Conservation (phyloP, 2,797 vertebrate species). For the Scyliorhinus canicula region DNA sequence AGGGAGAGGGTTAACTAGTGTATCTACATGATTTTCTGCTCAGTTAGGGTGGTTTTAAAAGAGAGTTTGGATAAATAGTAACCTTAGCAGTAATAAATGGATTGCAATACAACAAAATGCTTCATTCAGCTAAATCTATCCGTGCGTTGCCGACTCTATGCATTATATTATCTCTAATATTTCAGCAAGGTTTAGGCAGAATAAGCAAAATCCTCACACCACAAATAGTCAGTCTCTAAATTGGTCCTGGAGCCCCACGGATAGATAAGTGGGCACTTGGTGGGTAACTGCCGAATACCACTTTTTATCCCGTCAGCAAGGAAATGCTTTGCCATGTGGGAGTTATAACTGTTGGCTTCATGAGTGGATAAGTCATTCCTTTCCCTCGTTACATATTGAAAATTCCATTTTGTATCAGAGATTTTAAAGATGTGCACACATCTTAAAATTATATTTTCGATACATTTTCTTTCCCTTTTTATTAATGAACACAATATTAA, state of each 20-base stretch:
- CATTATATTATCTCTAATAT: constrained; percentile 38
- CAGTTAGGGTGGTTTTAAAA: constrained; percentile 26
- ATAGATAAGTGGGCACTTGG: neutral
- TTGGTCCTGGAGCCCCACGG: neutral
- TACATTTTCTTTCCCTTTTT: neutral
- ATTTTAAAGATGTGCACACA: neutral
- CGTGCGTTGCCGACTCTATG: constrained; percentile 23
- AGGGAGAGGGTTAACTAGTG: constrained; percentile 12
- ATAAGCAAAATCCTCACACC: constrained; percentile 28
- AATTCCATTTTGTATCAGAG: neutral
- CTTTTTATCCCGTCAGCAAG: neutral
- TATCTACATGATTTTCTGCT: constrained; percentile 28
- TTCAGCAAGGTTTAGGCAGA: constrained; percentile 33
- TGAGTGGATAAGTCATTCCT: neutral
- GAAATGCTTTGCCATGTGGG: neutral
- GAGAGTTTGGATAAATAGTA: constrained; percentile 34
- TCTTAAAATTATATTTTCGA: neutral
- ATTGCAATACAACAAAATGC: constrained; percentile 36
- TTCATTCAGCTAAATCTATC: constrained; percentile 38
- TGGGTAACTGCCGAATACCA: constrained; percentile 30
- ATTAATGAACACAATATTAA: neutral
- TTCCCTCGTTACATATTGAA: neutral
- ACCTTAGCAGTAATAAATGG: constrained; percentile 37
- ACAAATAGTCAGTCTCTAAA: constrained; percentile 35
- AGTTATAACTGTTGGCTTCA: neutral